A percentile compares a stretch with the other conserved stretches of the same genome.
phyloP scores from a whole-genome alignment of 2,888 invertebrate genomes.

The Meiosimyza decipiens region DNA sequence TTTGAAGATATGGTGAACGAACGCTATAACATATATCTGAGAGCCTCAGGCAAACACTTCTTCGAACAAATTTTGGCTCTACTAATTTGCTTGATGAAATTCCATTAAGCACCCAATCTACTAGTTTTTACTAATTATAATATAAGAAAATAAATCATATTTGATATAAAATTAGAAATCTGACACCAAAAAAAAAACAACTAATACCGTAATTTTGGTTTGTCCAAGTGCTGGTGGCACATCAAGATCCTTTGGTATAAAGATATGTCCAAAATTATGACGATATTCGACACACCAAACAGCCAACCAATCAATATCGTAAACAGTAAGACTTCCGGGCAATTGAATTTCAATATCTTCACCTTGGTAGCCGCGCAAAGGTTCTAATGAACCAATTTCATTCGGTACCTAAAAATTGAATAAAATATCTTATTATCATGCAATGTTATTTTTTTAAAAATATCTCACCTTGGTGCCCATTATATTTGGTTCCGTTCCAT shows the following conservation, averaged over 20 bases:
- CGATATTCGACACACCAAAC: slow-evolving; percentile 92
- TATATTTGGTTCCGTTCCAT: slow-evolving; percentile 81
- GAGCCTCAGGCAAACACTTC: too few species aligned
- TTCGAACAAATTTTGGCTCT: too few species aligned
- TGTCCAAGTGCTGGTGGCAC: slow-evolving; percentile 92
- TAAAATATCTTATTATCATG: background rate
- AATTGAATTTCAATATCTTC: slow-evolving; percentile 92
- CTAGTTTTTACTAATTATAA: too few species aligned
- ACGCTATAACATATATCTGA: too few species aligned
- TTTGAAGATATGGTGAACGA: too few species aligned
- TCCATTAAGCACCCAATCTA: too few species aligned
- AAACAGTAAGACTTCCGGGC: slow-evolving; percentile 84
- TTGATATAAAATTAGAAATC: background rate
- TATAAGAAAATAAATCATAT: too few species aligned
- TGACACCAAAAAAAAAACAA: background rate
- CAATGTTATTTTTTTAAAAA: background rate
- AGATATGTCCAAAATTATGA: slow-evolving; percentile 91
- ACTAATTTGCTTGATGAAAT: too few species aligned
- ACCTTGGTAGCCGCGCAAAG: slow-evolving; percentile 86
- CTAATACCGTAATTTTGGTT: slow-evolving; percentile 84
- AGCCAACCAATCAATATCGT: slow-evolving; percentile 91
- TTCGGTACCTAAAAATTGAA: slow-evolving; percentile 76
- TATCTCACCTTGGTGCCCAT: slow-evolving; percentile 79
- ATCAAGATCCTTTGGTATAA: slow-evolving; percentile 86
- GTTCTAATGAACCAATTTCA: slow-evolving; percentile 85